Base-by-base conservation (phyloP, 2,113 vertebrate species). In the Ranitomeya variabilis region DNA sequence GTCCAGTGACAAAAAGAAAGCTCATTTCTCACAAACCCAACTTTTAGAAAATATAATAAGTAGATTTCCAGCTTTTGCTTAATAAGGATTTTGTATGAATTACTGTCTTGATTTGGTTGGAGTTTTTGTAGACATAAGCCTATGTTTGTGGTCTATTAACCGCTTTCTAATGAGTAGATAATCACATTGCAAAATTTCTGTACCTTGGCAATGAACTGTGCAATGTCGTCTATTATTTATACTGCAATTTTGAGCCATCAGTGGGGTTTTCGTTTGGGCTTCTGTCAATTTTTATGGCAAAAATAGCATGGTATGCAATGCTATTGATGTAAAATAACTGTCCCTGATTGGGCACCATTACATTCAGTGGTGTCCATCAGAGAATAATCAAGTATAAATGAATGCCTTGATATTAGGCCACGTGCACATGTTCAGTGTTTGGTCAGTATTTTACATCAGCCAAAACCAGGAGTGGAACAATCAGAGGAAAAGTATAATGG, bases 31-130 rank as follows among this genome's bases (percentile, higher is more conserved):
- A 4, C 60, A 14, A 13, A 57, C 1, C 67, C 9, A 37, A 26
- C 19, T n/a, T 45, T 45, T 45, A 45, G 37, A 45, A 45, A 45
- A 45, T 45, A 45, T 45, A 45, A 45, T 51, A 88, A 26, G 77
- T 62, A 69, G 62, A 55, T 90, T 88, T 87, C 62, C 86, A 66
- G 37, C 90, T 83, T 9, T 69, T 6, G 57, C 71, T 79, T 78
- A 86, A 31, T 55, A 85, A 23, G 14, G 1, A 15, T 52, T 90
- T 26, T 90, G 57, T 21, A 45, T 71, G 73, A 76, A 18, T 45
- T 52, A 52, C 73, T 52, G 73, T 6, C 19, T 21, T 76, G 37
- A 76, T 76, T 76, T 76, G 21, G 16, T 45, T 52, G 73, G 18
- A 74, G 15, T 37, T 74, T 52, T 76, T 10, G 9, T 16, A 0